phyloP scores from a whole-genome alignment of 1,140 invertebrate species.

The Trachelipus rathkii region DNA sequence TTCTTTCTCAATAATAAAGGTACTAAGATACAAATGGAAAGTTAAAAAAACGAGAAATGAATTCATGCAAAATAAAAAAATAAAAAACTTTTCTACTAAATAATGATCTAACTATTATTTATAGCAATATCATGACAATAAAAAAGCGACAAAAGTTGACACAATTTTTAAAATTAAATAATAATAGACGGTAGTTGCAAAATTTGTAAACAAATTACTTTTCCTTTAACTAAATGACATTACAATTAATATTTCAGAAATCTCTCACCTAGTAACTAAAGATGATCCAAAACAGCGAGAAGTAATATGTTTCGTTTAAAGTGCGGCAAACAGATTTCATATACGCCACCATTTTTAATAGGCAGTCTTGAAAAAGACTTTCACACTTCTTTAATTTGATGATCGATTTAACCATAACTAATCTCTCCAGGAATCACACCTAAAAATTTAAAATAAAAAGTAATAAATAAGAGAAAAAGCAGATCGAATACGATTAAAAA shows the following conservation, averaged over 20 bases:
- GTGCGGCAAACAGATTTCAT: conserved; percentile 63
- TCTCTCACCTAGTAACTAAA: conserved; percentile 68
- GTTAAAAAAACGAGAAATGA: conserved; percentile 7
- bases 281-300: conserved; percentile 76
- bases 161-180: too few species aligned
- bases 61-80: too few species aligned
- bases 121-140: background rate
- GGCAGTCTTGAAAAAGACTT: conserved; percentile 60
- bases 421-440: conserved; percentile 84
- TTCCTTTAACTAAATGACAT: too few species aligned
- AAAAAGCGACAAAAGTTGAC: too few species aligned
- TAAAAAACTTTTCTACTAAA: too few species aligned
- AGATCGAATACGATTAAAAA: too few species aligned
- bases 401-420: conserved; percentile 78
- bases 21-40: conserved; percentile 55
- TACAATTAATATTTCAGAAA: too few species aligned
- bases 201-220: too few species aligned
- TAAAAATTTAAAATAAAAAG: conserved; percentile 45
- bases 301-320: conserved; percentile 64
- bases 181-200: too few species aligned
- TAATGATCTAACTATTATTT: too few species aligned
- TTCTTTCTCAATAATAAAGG: conserved; percentile 96
- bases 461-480: too few species aligned
- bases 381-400: conserved; percentile 78
- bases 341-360: conserved; percentile 59